Conservation (phyloP, 2,113 vertebrate genomes). For the Sturnira hondurensis region DNA sequence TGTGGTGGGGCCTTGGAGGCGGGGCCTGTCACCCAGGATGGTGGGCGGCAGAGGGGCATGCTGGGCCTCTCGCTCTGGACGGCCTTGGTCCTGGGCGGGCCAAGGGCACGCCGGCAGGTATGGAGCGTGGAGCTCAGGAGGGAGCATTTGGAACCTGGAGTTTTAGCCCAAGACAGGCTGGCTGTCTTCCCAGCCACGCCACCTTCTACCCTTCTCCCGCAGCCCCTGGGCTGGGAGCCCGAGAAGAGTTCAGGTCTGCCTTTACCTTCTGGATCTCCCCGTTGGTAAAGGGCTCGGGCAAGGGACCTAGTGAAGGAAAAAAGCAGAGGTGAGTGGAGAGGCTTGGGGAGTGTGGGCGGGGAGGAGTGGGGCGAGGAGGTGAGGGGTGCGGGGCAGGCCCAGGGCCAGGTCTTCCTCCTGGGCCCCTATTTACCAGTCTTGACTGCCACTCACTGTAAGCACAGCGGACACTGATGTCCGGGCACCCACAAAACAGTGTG, state of each 20-base stretch:
- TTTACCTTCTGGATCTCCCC: constrained; percentile 92
- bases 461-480: not conserved
- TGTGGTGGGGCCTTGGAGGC: constrained; percentile 53
- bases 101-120: not conserved
- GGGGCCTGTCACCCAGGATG: constrained; percentile 42
- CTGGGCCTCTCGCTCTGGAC: not conserved
- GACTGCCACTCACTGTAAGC: not conserved
- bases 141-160: not conserved
- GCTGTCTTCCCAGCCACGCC: not conserved
- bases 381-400: too few relatives aligned
- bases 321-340: constrained; percentile 16
- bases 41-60: not conserved
- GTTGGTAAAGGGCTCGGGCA: constrained; percentile 89
- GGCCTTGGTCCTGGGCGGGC: not conserved
- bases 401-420: not conserved
- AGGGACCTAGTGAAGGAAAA: constrained; percentile 80
- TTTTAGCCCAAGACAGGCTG: not conserved
- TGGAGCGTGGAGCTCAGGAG: not conserved
- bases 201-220: not conserved
- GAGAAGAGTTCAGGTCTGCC: not conserved
- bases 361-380: rapidly evolving
- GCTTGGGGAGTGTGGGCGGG: not conserved
- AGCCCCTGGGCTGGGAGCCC: not conserved
- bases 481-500: not conserved
- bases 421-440: not conserved